phyloP scores from a whole-genome alignment of 2,113 vertebrate genomes.

The Eurypyga helias region DNA sequence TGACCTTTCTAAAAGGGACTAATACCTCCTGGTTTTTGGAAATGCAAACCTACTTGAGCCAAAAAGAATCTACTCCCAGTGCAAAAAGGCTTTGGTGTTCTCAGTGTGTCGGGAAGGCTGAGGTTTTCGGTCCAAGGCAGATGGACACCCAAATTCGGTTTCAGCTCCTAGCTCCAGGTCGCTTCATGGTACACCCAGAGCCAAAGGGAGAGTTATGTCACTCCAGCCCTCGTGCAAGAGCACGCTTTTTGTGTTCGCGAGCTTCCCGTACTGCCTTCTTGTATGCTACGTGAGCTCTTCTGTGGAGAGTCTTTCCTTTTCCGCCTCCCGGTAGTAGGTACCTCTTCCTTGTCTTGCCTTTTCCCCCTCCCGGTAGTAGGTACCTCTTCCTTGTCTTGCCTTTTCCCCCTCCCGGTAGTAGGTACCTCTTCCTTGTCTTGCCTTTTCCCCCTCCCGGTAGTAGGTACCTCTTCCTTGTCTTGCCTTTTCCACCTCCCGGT shows the following conservation, averaged over 20 bases:
- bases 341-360: not conserved
- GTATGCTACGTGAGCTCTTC: not conserved
- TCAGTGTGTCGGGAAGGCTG: not conserved
- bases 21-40: not conserved
- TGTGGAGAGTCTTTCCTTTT: not conserved
- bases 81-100: not conserved
- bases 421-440: not conserved
- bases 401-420: too few species aligned
- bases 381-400: not conserved
- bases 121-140: not conserved
- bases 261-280: not conserved
- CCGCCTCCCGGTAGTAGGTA: accelerated
- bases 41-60: not conserved
- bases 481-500: accelerated
- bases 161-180: not conserved
- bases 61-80: not conserved
- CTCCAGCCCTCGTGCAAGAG: not conserved
- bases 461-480: too few species aligned
- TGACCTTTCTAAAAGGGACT: not conserved
- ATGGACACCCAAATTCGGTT: not conserved
- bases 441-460: accelerated
- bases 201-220: not conserved
- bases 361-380: too few species aligned
- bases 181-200: not conserved
- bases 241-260: too few species aligned